Evolutionary conservation across 2,797 vertebrate species (phyloP).

Genomic region (Adelosebastes latens): DNA sequence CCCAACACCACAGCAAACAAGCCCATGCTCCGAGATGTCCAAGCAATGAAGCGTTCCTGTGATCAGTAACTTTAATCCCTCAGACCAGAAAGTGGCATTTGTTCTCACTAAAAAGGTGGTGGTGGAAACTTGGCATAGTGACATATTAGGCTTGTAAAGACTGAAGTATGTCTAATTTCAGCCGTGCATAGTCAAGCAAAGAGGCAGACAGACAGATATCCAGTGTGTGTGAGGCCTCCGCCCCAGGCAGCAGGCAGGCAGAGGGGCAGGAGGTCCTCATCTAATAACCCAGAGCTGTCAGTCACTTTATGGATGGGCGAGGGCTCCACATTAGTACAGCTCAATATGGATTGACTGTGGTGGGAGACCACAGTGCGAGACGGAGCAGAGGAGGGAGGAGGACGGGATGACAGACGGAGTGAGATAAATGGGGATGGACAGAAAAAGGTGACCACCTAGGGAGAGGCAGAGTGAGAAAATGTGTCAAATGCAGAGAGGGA

Average conservation of each 20-base stretch:
- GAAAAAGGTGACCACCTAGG: slow-evolving; percentile 61
- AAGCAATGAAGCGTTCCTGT: neutral
- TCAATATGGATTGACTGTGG: slow-evolving; percentile 66
- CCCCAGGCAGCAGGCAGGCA: slow-evolving; percentile 11
- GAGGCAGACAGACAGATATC: slow-evolving; percentile 15
- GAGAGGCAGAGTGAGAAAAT: slow-evolving; percentile 58
- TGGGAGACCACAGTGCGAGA: slow-evolving; percentile 63
- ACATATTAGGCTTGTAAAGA: neutral
- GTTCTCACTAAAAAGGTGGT: neutral
- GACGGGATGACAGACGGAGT: slow-evolving; percentile 51
- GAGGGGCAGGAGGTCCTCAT: slow-evolving; percentile 43
- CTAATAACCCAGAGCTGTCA: slow-evolving; percentile 63
- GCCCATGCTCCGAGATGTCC: neutral
- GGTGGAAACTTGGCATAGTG: neutral
- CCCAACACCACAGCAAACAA: neutral
- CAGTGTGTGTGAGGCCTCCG: slow-evolving; percentile 12
- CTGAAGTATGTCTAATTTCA: neutral
- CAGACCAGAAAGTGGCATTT: neutral
- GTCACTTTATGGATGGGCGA: slow-evolving; percentile 60
- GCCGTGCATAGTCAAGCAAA: slow-evolving; percentile 1
- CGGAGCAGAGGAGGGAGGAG: slow-evolving; percentile 30
- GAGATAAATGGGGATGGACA: slow-evolving; percentile 67
- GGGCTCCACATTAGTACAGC: slow-evolving; percentile 63
- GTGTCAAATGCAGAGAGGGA: slow-evolving; percentile 56
- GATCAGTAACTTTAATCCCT: neutral